phyloP scores from a whole-genome alignment of 2,888 invertebrate genomes.

The Tipula helvola region DNA sequence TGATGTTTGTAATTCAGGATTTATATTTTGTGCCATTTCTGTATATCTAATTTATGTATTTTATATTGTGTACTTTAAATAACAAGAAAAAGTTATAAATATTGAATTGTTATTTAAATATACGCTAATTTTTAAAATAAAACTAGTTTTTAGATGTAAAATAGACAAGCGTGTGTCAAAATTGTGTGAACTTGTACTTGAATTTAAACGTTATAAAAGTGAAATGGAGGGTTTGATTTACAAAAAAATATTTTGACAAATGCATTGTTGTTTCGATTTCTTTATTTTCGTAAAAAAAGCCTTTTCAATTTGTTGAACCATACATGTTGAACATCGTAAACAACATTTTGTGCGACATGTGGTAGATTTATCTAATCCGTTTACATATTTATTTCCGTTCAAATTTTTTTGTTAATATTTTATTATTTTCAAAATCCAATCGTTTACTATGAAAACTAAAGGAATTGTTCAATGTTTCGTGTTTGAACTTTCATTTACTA shows the following conservation, averaged over 20 bases:
- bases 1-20: conserved; percentile 63
- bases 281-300: background rate
- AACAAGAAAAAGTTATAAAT: background rate
- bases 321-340: no score
- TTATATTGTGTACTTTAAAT: background rate
- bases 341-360: no score
- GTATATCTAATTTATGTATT: background rate
- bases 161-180: background rate
- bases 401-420: no score
- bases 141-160: background rate
- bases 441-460: no score
- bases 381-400: no score
- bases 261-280: background rate
- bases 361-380: no score
- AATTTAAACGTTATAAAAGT: background rate
- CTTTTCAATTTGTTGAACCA: background rate
- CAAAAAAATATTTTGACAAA: background rate
- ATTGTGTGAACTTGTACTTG: background rate
- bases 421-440: no score
- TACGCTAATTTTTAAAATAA: background rate
- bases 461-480: no score
- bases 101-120: background rate
- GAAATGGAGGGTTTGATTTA: background rate
- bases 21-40: conserved; percentile 76
- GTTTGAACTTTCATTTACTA: no score